These are phyloP conservation scores for Notocelia uddmanniana DNA, from an alignment of 2,888 invertebrate genomes.

Conservation along the genomic window DNA sequence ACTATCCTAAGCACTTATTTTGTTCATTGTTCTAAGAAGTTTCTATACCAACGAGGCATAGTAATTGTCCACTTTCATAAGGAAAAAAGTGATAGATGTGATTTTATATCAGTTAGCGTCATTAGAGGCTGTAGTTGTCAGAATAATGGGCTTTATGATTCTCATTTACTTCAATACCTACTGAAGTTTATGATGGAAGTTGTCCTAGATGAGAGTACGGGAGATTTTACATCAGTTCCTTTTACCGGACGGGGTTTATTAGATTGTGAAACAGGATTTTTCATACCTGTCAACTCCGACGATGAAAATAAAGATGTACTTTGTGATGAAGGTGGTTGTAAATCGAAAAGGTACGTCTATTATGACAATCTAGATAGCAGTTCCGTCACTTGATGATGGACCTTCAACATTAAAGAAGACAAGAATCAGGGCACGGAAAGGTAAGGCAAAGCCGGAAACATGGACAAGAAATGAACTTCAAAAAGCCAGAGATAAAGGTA, in stretches of 20 bases:
- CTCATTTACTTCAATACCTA: no score
- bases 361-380: slow-evolving; percentile 7
- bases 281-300: slow-evolving; percentile 8
- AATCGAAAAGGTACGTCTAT: neutral
- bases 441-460: neutral
- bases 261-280: slow-evolving; percentile 9
- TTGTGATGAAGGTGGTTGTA: slow-evolving; percentile 15
- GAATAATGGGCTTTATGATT: no score
- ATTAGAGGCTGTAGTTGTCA: no score
- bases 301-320: neutral
- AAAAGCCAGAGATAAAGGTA: neutral
- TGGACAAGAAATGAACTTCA: neutral
- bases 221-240: no score
- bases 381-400: neutral
- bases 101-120: no score
- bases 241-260: no score
- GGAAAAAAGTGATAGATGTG: no score
- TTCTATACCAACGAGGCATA: no score
- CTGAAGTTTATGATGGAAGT: no score
- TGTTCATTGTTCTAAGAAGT: neutral
- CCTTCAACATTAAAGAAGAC: slow-evolving; percentile 1
- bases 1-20: neutral
- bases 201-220: no score
- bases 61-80: no score
- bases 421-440: slow-evolving; percentile 7